Evolutionary conservation across 2,113 vertebrate genomes (phyloP).

Genomic region (Syngnathus scovelli): DNA sequence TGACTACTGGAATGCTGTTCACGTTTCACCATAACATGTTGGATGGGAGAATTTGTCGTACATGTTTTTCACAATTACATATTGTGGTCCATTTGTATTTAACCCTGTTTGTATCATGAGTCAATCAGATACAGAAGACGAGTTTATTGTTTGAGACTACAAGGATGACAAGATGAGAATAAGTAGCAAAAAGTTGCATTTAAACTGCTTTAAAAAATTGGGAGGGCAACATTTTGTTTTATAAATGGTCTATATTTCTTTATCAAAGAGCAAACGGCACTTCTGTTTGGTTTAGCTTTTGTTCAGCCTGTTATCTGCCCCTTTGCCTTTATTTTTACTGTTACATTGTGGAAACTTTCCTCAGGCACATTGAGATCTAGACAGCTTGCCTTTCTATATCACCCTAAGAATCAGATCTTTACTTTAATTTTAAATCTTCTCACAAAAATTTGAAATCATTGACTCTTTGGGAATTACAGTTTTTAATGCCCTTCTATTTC

Average conservation of each 20-base stretch:
- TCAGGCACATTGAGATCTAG: no score
- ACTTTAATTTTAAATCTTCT: neutral
- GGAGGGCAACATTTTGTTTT: neutral
- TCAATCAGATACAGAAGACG: no score
- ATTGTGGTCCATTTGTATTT: no score
- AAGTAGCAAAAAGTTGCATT: neutral
- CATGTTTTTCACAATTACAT: neutral
- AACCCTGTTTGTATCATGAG: no score
- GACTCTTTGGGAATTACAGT: neutral
- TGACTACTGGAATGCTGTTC: slow-evolving; percentile 68
- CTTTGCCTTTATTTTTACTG: neutral
- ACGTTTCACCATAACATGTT: slow-evolving; percentile 18
- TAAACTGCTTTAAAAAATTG: neutral
- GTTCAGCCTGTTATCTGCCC: neutral
- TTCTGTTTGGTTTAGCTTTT: neutral
- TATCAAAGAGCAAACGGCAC: neutral
- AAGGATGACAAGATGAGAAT: no score
- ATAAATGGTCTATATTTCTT: neutral
- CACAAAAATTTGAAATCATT: neutral
- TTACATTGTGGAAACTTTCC: neutral
- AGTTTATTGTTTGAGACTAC: no score
- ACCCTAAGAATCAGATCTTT: neutral
- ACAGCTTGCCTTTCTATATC: no score
- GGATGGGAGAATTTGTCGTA: neutral
- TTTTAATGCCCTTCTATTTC: neutral